Evolutionary conservation across 2,797 vertebrate genomes (phyloP), one percentile per base, ranked within the genome.

Genomic region (Poecilia wingei): DNA sequence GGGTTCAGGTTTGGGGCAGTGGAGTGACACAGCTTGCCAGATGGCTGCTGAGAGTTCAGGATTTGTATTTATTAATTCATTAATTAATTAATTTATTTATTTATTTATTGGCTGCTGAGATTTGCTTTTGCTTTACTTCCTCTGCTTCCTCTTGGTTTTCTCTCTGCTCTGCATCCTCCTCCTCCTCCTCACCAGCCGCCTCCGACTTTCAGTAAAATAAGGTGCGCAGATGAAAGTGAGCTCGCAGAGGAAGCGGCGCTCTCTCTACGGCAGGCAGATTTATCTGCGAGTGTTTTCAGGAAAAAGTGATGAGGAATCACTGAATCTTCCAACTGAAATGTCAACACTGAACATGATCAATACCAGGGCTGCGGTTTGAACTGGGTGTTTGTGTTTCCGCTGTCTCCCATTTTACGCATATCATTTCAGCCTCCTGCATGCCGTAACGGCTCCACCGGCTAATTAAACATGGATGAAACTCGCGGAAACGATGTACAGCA

Each of bases 381-480:
- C 66, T 13, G 1, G 22, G 39, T 69, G 66, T 69, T 69, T 69
- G 66, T 69, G 36, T 69, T 69, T 69, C 66, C 39, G 33, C 49
- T 7, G 49, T 39, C 36, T 39, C 36, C n/a, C 31, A 55, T 73
- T 69, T 73, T 33, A 51, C 33, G 53, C 47, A 39, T 25, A 20
- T 39, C 49, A 74, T 72, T 14, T 72, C 41, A 47, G n/a, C 46
- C 18, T 72, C 70, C 70, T 72, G 33, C 46, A 22, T 39, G 18
- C 28, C 8, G 22, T 39, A 53, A n/a, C 22, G 10, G 49, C 72
- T 74, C 10, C 22, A 74, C 31, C 49, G 14, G 33, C 72, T 74
- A 74, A 74, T 74, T 74, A 74, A 74, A 55, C 49, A 53, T 13
- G 51, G 49, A n/a, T 16, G 33, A 55, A 74, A 74, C 49, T 39